A percentile compares a stretch with the other conserved stretches of the same genome.
phyloP scores from a whole-genome alignment of 2,797 vertebrate species.

The Oophaga sylvatica region DNA sequence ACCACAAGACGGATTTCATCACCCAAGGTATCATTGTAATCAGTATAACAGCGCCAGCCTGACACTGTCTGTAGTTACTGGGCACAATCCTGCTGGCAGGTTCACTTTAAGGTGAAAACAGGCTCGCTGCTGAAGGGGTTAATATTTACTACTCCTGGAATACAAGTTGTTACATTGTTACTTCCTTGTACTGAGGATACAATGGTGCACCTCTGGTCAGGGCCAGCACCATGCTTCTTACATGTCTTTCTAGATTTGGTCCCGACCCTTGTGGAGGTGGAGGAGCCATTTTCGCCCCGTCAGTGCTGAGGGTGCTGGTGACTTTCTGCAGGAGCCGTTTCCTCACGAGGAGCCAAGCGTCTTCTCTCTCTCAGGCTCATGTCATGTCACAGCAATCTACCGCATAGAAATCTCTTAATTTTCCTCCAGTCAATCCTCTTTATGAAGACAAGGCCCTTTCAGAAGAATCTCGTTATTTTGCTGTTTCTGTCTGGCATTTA shows the following conservation, averaged over 20 bases:
- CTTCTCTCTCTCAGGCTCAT: not conserved
- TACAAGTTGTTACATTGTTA: too few species aligned
- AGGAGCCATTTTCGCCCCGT: not conserved
- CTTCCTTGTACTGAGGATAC: too few species aligned
- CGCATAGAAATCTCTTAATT: slow-evolving; percentile 56
- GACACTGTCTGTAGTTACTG: too few species aligned
- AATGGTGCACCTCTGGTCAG: too few species aligned
- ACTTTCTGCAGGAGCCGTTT: slow-evolving; percentile 11
- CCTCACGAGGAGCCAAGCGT: not conserved
- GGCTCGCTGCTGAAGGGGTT: too few species aligned
- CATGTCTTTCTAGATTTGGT: not conserved
- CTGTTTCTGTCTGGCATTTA: slow-evolving; percentile 46
- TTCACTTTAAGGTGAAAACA: too few species aligned
- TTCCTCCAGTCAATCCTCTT: slow-evolving; percentile 45
- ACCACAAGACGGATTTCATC: too few species aligned
- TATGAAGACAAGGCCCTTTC: slow-evolving; percentile 35
- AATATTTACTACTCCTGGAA: too few species aligned
- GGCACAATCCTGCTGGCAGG: too few species aligned
- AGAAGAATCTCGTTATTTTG: slow-evolving; percentile 49
- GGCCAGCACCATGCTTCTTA: too few species aligned
- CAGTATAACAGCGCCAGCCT: too few species aligned
- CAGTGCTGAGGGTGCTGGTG: not conserved
- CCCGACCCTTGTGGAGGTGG: not conserved
- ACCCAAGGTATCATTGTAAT: too few species aligned
- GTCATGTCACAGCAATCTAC: slow-evolving; percentile 23